Base-by-base conservation (phyloP, 2,797 vertebrate genomes). In the Lepilemur septentrionalis region DNA sequence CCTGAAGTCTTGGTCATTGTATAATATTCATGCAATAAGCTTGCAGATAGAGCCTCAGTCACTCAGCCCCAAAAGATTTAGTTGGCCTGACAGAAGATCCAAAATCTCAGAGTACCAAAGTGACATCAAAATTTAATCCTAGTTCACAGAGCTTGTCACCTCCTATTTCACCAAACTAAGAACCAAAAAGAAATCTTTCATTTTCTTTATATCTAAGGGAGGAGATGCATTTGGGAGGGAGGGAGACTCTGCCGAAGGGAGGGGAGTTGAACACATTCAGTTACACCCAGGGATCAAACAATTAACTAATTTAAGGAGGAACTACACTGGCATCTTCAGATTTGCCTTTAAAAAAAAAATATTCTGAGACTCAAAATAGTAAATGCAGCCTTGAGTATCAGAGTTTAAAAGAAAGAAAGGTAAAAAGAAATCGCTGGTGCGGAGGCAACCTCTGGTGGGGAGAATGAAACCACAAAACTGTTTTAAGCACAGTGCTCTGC, bases 351-450 rank as follows among this genome's bases (percentile, higher is more conserved):
- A 70, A 65, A 85, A 91, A 80, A 72, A 57, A 23, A 48, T 28
- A 88, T 46, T 63, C 85, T 20, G n/a, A 81, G 67, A 80, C 61
- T 93, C 83, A 81, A 84, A 96, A 73, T 75, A 85, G 94, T 73
- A 80, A 75, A 67, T 28, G 8, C 28, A 87, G 43, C 43, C 70
- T 81, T 78, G 72, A 63, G 22, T 57, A 63, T 50, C 35, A 30
- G 82, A 96, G 63, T 94, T 94, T 79, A 55, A 70, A 94, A 87
- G 75, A 94, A 96, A 84, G 92, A 92, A 97, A 96, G 94, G 78
- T 86, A 82, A 80, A 94, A 85, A 91, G 86, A 93, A 97, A 84
- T 28, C 61, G 83, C 50, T 11, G 76, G 81, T 69, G 84, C 82
- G 35, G 43, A 89, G 84, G 87, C 61, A 94, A 59, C 43, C 78